Percentiles rank a stretch among this genome's conserved stretches.
phyloP scores from a whole-genome alignment of 1,140 invertebrate species.

The Monochamus saltuarius region DNA sequence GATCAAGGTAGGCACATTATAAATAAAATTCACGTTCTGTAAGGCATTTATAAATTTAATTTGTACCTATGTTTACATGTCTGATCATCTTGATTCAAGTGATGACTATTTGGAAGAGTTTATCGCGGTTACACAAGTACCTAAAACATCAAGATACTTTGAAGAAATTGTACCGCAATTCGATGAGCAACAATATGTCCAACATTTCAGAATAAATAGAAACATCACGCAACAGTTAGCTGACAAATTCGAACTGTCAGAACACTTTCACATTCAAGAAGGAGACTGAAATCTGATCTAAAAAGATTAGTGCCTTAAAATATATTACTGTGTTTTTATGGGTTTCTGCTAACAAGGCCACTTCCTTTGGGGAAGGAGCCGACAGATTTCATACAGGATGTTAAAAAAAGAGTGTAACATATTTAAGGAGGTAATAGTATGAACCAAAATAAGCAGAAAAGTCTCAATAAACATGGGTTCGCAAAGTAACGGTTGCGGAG shows the following conservation, averaged over 20 bases:
- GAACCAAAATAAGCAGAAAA: too few species aligned
- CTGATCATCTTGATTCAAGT: conserved; percentile 1
- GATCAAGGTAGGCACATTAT: too few species aligned
- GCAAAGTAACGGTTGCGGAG: too few species aligned
- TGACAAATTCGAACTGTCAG: conserved; percentile 8
- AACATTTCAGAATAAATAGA: conserved; percentile 30
- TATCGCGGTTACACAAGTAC: not conserved
- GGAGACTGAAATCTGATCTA: too few species aligned
- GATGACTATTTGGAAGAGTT: conserved; percentile 18
- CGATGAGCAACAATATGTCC: conserved; percentile 19
- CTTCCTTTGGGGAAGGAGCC: conserved; percentile 39
- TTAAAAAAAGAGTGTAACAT: too few species aligned
- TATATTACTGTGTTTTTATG: conserved; percentile 40
- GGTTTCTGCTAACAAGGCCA: conserved; percentile 42
- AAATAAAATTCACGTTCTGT: too few species aligned
- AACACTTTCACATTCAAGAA: conserved; percentile 22
- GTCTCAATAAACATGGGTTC: too few species aligned
- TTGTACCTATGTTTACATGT: too few species aligned
- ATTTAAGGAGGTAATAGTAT: too few species aligned
- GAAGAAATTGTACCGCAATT: conserved; percentile 21
- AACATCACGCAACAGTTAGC: conserved; percentile 2
- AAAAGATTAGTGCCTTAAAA: conserved; percentile 26
- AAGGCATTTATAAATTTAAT: too few species aligned
- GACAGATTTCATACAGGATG: conserved; percentile 42
- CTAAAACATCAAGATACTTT: conserved; percentile 27